phyloP scores from a whole-genome alignment of 1,140 invertebrate species.

The Wiebesia pumilae region DNA sequence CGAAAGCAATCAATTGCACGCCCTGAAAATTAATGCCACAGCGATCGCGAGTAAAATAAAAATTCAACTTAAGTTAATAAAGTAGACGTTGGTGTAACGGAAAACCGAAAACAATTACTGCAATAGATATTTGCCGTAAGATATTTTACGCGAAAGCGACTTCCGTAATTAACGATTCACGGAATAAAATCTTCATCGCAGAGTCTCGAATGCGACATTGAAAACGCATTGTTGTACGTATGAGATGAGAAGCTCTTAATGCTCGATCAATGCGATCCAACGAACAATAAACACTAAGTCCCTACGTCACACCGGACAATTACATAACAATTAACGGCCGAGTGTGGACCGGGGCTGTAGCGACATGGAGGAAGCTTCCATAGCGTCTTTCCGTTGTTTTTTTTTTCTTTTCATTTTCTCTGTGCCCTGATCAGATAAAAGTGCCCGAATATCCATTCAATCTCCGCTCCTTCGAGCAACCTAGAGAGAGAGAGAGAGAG shows the following conservation, averaged over 20 bases:
- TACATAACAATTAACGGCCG: neutral
- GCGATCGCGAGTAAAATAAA: neutral
- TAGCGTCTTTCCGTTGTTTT: neutral
- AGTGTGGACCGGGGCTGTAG: neutral
- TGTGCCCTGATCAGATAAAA: neutral
- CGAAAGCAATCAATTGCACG: neutral
- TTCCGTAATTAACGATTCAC: neutral
- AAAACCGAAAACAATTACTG: too few species aligned
- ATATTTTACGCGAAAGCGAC: too few species aligned
- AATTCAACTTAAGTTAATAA: neutral
- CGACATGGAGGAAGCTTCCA: neutral
- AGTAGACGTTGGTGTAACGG: too few species aligned
- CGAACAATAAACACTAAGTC: neutral
- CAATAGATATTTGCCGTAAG: neutral
- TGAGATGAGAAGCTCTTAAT: neutral
- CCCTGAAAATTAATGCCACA: neutral
- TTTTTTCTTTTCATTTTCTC: neutral
- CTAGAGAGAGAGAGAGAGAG: constrained; percentile 8
- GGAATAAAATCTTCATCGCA: neutral
- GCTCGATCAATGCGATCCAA: neutral
- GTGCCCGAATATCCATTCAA: neutral
- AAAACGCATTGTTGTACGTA: neutral
- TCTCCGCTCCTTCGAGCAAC: neutral
- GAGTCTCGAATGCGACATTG: neutral
- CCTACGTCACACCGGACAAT: neutral